These are phyloP conservation scores for Bombus picipes DNA, from an alignment of 1,140 invertebrate species.

Conservation along the genomic window DNA sequence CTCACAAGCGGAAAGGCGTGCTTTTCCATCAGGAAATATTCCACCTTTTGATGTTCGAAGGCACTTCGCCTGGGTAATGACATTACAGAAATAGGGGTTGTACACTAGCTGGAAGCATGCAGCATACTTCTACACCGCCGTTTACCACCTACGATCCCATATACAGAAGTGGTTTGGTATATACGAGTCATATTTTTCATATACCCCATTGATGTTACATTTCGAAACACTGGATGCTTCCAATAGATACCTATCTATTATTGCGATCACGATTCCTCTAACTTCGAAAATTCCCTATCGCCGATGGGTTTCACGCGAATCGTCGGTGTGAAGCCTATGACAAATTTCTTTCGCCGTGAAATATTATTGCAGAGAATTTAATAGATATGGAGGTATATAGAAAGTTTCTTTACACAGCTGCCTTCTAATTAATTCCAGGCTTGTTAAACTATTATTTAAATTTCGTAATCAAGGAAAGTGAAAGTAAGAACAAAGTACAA, in stretches of 20 bases:
- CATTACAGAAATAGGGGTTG: slow-evolving; percentile 67
- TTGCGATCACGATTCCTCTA: background rate
- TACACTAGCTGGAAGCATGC: slow-evolving; percentile 27
- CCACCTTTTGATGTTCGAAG: slow-evolving; percentile 73
- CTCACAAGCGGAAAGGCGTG: slow-evolving; percentile 39
- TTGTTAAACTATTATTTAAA: too few relatives aligned
- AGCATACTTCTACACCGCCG: slow-evolving; percentile 59
- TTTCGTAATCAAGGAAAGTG: too few relatives aligned
- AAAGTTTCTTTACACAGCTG: too few relatives aligned
- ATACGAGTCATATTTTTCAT: slow-evolving; percentile 19
- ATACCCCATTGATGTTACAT: background rate
- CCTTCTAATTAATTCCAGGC: too few relatives aligned
- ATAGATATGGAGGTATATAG: background rate
- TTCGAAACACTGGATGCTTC: background rate
- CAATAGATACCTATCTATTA: slow-evolving; percentile 2
- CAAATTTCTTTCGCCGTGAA: background rate
- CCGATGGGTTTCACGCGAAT: background rate
- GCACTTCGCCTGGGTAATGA: slow-evolving; percentile 67
- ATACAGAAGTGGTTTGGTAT: slow-evolving; percentile 31
- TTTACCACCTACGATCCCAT: slow-evolving; percentile 61
- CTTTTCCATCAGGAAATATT: slow-evolving; percentile 73
- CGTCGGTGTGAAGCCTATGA: too few relatives aligned
- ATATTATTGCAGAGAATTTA: background rate
- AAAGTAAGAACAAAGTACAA: background rate
- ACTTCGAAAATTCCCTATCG: slow-evolving; percentile 30